Base-by-base conservation (phyloP, 2,888 invertebrate genomes). In the Eilema sororculum region DNA sequence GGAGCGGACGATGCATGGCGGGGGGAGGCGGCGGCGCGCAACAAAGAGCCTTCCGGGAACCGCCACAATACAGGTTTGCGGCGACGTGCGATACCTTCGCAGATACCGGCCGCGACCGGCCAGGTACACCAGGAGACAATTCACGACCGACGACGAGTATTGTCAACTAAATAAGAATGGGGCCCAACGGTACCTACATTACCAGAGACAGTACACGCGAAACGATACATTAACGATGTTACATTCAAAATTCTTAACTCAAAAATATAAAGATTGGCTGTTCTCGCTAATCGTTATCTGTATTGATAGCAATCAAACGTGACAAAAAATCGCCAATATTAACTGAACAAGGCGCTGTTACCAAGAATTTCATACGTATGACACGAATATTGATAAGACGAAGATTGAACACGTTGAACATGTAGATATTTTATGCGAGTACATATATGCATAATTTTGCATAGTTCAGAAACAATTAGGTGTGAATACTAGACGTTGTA, bases 21-120 rank as follows among this genome's bases (percentile, higher is more conserved):
- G 67, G 72, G 82, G 82, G 86, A 83, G 84, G 85, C 84, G 82
- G 86, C 93, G 94, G 94, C 89, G 85, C 81, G 87, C 86, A 91
- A 95, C 94, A 95, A 95, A 95, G 93, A 88, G 89, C 93, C 92
- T 95, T 95, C 95, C 94, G 88, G 94, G 95, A 95, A 95, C 90
- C 87, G 91, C 85, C 92, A 94, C 93, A 94, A 95, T 95, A 95
- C 95, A 91, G 94, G 95, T 95, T 95, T 92, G 95, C 92, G 88
- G 88, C 93, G 90, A 93, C 94, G 94, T 94, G 95, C 95, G 93
- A 94, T 94, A 94, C 94, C 93, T 93, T 91, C 92, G 93, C 95
- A 93, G 94, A 94, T 94, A 94, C 92, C 89, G 89, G 81, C 88
- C 85, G 86, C 87, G 81, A 84, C 85, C 85, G 85, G 78, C 89